Evolutionary conservation across 1,140 invertebrate species (phyloP).

Genomic region (Drosophila pseudoobscura): DNA sequence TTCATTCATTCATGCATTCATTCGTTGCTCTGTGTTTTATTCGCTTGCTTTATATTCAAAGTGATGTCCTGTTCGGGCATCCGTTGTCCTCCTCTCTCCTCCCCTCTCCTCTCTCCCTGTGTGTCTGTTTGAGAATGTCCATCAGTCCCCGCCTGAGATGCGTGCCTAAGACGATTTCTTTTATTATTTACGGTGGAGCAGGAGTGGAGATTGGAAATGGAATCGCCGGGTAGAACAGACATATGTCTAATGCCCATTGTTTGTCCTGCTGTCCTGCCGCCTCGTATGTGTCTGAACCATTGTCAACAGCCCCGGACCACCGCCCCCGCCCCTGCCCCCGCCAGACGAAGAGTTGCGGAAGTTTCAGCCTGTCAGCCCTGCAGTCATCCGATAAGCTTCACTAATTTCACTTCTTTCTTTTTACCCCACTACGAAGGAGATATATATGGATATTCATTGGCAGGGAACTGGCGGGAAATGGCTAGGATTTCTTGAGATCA

Average conservation of each 20-base stretch:
- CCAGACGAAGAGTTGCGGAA: slow-evolving; percentile 63
- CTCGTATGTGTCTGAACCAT: slow-evolving; percentile 19
- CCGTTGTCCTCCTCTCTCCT: slow-evolving; percentile 40
- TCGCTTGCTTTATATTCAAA: slow-evolving; percentile 80
- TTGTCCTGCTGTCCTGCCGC: slow-evolving; percentile 28
- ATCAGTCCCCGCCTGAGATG: slow-evolving; percentile 64
- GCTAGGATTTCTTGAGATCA: too few species aligned
- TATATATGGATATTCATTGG: background rate
- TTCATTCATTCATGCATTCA: slow-evolving; percentile 11
- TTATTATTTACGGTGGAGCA: slow-evolving; percentile 70
- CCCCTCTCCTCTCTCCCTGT: slow-evolving; percentile 13
- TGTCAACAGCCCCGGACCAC: slow-evolving; percentile 52
- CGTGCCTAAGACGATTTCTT: slow-evolving; percentile 80
- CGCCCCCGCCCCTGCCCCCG: background rate
- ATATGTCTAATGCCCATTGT: slow-evolving; percentile 74
- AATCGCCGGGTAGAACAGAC: slow-evolving; percentile 55
- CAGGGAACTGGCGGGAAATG: too few species aligned
- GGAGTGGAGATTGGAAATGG: slow-evolving; percentile 40
- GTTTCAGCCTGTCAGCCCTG: slow-evolving; percentile 47
- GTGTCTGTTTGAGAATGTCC: slow-evolving; percentile 48
- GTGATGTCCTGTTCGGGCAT: slow-evolving; percentile 71
- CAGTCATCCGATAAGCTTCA: slow-evolving; percentile 48
- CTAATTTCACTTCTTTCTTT: slow-evolving; percentile 41
- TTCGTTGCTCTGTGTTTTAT: slow-evolving; percentile 65
- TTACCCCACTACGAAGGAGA: background rate